Conservation (phyloP, 1,140 invertebrate genomes). For the Hetaerina americana region DNA sequence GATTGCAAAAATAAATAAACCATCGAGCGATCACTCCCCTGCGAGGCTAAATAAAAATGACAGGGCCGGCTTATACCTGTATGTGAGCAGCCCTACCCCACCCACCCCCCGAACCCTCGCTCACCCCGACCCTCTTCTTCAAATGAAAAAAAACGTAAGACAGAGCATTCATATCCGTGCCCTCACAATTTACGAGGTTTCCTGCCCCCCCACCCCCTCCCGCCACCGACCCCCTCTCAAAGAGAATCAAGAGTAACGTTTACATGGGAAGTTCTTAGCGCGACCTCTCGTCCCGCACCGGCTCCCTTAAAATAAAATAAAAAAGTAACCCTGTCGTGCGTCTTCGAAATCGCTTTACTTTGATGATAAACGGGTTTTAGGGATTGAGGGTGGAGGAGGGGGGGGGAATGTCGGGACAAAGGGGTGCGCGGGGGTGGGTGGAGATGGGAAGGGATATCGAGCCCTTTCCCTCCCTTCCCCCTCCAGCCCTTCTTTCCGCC, state of each 20-base stretch:
- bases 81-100: too few relatives aligned
- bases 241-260: too few relatives aligned
- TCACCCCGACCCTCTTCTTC: background rate
- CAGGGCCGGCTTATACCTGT: too few relatives aligned
- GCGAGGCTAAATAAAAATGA: too few relatives aligned
- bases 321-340: too few relatives aligned
- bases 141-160: background rate
- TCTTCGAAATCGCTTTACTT: background rate
- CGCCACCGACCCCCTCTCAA: background rate
- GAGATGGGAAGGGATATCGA: background rate
- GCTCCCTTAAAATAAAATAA: too few relatives aligned
- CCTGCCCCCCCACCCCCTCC: background rate
- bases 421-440: conserved; percentile 13
- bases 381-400: conserved; percentile 17
- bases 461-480: background rate
- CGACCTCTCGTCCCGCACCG: background rate
- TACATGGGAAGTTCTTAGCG: too few relatives aligned
- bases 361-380: background rate
- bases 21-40: too few relatives aligned
- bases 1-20: too few relatives aligned
- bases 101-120: too few relatives aligned
- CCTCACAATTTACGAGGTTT: background rate
- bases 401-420: conserved; percentile 33
- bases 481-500: conserved; percentile 4
- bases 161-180: too few relatives aligned